Base-by-base conservation (phyloP, 1,140 invertebrate species). In the Caenorhabditis inopinata region DNA sequence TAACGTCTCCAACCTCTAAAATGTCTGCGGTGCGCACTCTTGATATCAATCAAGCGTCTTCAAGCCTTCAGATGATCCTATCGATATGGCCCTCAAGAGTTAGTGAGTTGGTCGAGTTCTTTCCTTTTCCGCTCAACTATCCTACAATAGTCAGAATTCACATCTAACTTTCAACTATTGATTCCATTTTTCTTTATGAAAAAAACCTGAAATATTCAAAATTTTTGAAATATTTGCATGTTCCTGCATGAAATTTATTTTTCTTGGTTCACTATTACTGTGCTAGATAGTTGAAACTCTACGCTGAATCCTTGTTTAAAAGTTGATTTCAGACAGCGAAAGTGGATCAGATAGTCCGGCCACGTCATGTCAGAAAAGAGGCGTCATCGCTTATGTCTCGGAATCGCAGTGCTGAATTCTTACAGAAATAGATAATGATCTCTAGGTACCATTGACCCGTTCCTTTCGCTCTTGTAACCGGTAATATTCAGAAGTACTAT, bases 1-100 rank as follows among this genome's bases (percentile, higher is more conserved):
- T 80, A 74, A 83, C 42, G 73, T 48, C 78, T 29, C 25, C 35
- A 73, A 75, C 45, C 38, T 75, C 76, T 32, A 58, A 73, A 42
- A 73, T 46, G 38, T 32, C 42, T 38, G 35, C 82, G 76, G 47
- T 86, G 25, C 74, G 88, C 42, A 47, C 79, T 23, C 75, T 87
- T 25, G 85, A 87, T 81, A 76, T 81, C 2, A 42, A 78, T 32
- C 87, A 87, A 77, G 86, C 86, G n/a, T 58, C 78, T 27, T 48
- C 68, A 47, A 81, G 86, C 16, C 62, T 87, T 18, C 81, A 83
- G 68, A 32, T 87, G 51, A 42, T 87, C 16, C 47, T 87, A 76
- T 87, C 87, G 29, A 47, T 82, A 48, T 87, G 86, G 86, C 86
- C 87, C 51, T 80, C 83, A 81, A 82, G 86, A 85, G 84, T 87